Conservation (phyloP, 2,888 invertebrate genomes). For the Lordiphosa andalusiaca region DNA sequence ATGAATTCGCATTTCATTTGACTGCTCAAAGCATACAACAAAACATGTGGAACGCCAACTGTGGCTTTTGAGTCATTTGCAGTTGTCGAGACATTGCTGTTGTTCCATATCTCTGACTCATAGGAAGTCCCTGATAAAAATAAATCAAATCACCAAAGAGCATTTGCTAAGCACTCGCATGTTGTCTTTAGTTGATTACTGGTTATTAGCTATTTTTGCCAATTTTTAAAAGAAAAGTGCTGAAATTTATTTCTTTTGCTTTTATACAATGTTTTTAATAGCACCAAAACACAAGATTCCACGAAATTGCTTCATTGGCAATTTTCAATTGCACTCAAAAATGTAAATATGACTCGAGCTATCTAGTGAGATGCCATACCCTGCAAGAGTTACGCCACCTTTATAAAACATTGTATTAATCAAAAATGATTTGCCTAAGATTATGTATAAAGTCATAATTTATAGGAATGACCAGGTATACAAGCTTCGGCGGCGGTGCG, state of each 20-base stretch:
- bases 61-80: conserved; percentile 23
- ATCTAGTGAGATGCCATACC: too few species aligned
- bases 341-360: neutral
- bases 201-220: conserved; percentile 18
- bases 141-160: conserved; percentile 25
- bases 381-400: too few species aligned
- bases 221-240: conserved; percentile 42
- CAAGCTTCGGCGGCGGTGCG: too few species aligned
- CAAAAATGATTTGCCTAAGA: too few species aligned
- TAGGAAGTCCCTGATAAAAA: conserved; percentile 31
- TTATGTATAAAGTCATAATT: too few species aligned
- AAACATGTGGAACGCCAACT: conserved; percentile 7
- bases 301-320: conserved; percentile 2
- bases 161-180: neutral
- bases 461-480: too few species aligned
- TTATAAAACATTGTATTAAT: too few species aligned
- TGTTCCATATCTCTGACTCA: conserved; percentile 39
- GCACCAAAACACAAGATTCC: conserved; percentile 36
- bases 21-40: conserved; percentile 5
- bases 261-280: conserved; percentile 11
- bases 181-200: neutral
- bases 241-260: conserved; percentile 37
- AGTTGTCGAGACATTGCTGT: conserved; percentile 19
- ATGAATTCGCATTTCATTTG: conserved; percentile 21
- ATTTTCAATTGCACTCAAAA: conserved; percentile 12